These are phyloP conservation scores for Erebia epiphron DNA, from an alignment of 2,888 invertebrate genomes.

Conservation along the genomic window DNA sequence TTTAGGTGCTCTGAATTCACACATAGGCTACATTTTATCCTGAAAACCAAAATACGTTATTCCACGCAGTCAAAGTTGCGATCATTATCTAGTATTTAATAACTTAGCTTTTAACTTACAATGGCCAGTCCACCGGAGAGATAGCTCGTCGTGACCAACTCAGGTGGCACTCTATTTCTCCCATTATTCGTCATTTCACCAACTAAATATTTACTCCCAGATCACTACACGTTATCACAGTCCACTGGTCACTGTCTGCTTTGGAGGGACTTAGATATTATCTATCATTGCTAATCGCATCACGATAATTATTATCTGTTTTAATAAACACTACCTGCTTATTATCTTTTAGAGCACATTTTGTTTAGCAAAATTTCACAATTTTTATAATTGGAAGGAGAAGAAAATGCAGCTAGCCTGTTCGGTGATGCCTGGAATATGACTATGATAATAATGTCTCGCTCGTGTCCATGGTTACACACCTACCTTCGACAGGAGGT, in stretches of 20 bases:
- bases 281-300: slow-evolving; percentile 50
- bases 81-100: too few relatives aligned
- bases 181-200: background rate
- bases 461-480: too few relatives aligned
- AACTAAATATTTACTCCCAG: background rate
- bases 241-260: background rate
- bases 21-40: too few relatives aligned
- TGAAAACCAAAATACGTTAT: too few relatives aligned
- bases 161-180: slow-evolving; percentile 40
- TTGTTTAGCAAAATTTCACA: background rate
- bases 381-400: background rate
- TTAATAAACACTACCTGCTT: slow-evolving; percentile 48
- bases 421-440: too few relatives aligned
- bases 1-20: too few relatives aligned
- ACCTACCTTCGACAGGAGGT: too few relatives aligned
- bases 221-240: background rate
- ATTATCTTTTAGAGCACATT: slow-evolving; percentile 47
- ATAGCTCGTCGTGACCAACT: slow-evolving; percentile 49
- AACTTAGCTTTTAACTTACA: slow-evolving; percentile 52
- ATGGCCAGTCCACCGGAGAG: slow-evolving; percentile 56
- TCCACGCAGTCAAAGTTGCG: too few relatives aligned
- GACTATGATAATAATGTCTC: too few relatives aligned
- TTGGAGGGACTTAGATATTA: background rate
- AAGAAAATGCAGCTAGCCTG: too few relatives aligned
- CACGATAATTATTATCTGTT: slow-evolving; percentile 74